Conservation (phyloP, 2,113 vertebrate genomes). For the Mungos mungo region DNA sequence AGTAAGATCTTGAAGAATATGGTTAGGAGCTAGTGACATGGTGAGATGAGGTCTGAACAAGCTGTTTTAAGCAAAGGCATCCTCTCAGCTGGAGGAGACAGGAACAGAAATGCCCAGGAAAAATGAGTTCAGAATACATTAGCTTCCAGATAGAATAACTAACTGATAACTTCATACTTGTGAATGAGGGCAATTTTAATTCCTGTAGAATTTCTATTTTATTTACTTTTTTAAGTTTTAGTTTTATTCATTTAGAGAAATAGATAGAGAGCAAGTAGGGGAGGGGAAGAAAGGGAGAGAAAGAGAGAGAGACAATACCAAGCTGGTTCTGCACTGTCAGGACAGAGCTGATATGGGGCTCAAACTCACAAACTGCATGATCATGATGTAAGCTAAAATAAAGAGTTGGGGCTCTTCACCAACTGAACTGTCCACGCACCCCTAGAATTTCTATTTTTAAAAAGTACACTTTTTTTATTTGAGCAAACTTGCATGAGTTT, state of each 20-base stretch:
- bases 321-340: no score
- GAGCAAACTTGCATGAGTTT: not conserved
- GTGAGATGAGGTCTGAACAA: not conserved
- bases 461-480: not conserved
- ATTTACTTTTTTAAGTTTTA: no score
- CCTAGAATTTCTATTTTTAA: not conserved
- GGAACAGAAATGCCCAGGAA: not conserved
- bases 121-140: slow-evolving; percentile 30
- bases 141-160: not conserved
- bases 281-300: no score
- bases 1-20: not conserved
- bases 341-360: no score
- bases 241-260: no score
- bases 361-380: no score
- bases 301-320: no score
- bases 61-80: not conserved
- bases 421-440: no score
- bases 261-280: no score
- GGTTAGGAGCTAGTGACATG: not conserved
- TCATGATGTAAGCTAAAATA: no score
- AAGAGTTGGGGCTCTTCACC: no score
- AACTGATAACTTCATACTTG: not conserved
- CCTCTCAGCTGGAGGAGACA: not conserved
- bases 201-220: not conserved
- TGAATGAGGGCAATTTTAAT: slow-evolving; percentile 1